phyloP scores from a whole-genome alignment of 1,140 invertebrate species.

The Melanaphis sacchari region DNA sequence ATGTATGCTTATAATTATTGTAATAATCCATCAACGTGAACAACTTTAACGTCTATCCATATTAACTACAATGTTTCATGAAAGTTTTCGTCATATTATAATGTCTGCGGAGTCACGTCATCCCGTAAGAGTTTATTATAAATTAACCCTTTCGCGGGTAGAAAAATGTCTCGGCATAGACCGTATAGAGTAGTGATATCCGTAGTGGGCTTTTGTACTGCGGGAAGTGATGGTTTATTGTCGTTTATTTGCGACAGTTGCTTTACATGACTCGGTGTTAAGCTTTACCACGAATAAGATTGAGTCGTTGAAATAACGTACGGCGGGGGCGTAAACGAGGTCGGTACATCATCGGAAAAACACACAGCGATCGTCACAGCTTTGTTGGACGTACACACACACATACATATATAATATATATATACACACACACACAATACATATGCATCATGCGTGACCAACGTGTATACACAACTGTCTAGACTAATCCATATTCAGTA shows the following conservation, averaged over 20 bases:
- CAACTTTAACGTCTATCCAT: background rate
- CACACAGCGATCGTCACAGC: background rate
- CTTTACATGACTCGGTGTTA: background rate
- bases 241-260: background rate
- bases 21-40: background rate
- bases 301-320: background rate
- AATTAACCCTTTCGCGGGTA: background rate
- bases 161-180: background rate
- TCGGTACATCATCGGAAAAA: background rate
- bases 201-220: background rate
- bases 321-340: background rate
- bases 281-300: background rate
- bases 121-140: constrained; percentile 13
- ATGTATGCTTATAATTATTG: background rate
- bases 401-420: background rate
- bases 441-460: background rate
- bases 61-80: background rate
- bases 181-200: background rate
- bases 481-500: constrained; percentile 31
- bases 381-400: background rate
- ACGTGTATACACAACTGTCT: background rate
- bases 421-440: background rate
- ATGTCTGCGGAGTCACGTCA: background rate
- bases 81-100: background rate
- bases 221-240: background rate